Conservation (phyloP, 2,888 invertebrate species). For the Diarsia dahlii region DNA sequence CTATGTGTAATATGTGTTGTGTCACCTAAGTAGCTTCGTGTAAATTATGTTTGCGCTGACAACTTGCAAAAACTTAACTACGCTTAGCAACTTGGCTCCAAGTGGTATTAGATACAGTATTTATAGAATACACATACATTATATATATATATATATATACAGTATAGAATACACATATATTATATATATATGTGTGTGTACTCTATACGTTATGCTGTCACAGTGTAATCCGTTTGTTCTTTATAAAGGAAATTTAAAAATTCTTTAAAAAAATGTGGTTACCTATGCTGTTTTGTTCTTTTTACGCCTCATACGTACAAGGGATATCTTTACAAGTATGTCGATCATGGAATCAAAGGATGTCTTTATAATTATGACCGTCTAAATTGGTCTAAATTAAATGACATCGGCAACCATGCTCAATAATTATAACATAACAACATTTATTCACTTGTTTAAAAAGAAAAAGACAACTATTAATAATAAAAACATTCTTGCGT, state of each 20-base stretch:
- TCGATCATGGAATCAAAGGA: too few species aligned
- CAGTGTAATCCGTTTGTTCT: slow-evolving; percentile 8
- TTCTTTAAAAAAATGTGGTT: background rate
- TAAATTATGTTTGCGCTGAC: slow-evolving; percentile 25
- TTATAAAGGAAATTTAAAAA: background rate
- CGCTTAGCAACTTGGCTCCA: slow-evolving; percentile 33
- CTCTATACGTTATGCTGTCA: background rate
- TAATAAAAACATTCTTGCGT: too few species aligned
- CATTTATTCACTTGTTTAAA: too few species aligned
- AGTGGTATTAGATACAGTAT: slow-evolving; percentile 3
- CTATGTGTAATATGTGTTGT: slow-evolving; percentile 15
- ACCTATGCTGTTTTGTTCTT: background rate
- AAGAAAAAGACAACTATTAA: too few species aligned
- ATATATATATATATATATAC: background rate
- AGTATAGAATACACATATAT: too few species aligned
- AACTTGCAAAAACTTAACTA: slow-evolving; percentile 30
- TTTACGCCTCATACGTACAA: background rate
- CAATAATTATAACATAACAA: background rate
- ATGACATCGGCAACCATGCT: background rate
- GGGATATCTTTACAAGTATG: background rate
- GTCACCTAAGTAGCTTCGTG: slow-evolving; percentile 27
- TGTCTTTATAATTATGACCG: background rate
- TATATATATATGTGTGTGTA: slow-evolving; percentile 4
- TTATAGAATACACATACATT: too few species aligned
- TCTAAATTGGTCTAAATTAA: background rate